phyloP scores from a whole-genome alignment of 2,113 vertebrate species.

The Vicugna pacos region DNA sequence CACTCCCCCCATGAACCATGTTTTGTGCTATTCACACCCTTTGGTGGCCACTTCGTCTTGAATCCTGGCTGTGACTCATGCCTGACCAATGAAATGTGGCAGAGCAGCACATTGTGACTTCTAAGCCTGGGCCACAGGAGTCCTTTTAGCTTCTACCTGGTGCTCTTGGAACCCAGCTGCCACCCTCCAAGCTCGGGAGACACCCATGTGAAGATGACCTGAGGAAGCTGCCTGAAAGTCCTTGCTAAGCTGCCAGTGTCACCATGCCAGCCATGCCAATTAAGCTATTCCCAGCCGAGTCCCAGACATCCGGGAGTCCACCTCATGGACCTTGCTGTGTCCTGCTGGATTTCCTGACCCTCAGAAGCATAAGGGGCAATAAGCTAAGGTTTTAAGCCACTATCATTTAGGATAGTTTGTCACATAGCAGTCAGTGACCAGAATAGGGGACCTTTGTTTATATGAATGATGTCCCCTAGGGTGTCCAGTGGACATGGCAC shows the following conservation, averaged over 20 bases:
- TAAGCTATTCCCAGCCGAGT: background rate
- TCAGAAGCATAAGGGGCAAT: background rate
- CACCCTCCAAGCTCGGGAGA: background rate
- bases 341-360: background rate
- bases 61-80: background rate
- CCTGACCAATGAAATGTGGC: background rate
- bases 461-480: background rate
- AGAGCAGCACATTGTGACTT: background rate
- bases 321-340: background rate
- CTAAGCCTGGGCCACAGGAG: background rate
- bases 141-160: background rate
- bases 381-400: background rate
- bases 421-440: background rate
- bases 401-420: background rate
- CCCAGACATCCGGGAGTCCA: background rate
- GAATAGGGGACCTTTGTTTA: background rate
- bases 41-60: background rate
- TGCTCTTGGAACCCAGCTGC: background rate
- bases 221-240: background rate
- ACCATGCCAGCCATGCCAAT: background rate
- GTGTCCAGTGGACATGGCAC: too few species aligned
- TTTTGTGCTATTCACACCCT: background rate
- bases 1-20: background rate
- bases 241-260: background rate
- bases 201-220: background rate